Conservation (phyloP, 2,888 invertebrate genomes). For the Epistrophella euchroma region DNA sequence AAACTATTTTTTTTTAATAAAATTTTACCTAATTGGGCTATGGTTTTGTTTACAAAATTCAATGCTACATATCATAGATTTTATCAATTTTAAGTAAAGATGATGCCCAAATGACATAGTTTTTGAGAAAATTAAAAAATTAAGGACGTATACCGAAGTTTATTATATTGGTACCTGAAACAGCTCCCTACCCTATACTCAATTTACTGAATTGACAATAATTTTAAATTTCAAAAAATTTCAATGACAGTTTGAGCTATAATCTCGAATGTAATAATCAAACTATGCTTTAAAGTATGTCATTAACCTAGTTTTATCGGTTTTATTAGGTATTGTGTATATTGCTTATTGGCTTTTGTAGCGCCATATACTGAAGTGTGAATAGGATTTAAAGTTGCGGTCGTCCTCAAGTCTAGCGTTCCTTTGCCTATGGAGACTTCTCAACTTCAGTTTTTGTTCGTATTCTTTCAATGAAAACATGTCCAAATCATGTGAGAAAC, state of each 20-base stretch:
- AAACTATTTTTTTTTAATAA: no score
- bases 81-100: no score
- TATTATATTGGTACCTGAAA: no score
- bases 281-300: background rate
- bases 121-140: no score
- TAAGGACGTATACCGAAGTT: no score
- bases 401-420: constrained; percentile 14
- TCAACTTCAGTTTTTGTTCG: background rate
- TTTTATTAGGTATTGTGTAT: background rate
- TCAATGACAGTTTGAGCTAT: background rate
- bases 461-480: constrained; percentile 31
- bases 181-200: background rate
- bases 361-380: constrained; percentile 9
- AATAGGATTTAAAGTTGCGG: constrained; percentile 2
- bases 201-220: background rate
- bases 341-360: constrained; percentile 18
- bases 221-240: background rate
- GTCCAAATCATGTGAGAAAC: constrained; percentile 53
- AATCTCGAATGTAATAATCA: background rate
- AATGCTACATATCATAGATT: no score
- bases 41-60: no score
- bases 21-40: no score
- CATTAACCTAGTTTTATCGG: constrained; percentile 9
- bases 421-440: constrained; percentile 1
- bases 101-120: no score